phyloP scores from a whole-genome alignment of 2,113 vertebrate species.

The Corydoras sp. region DNA sequence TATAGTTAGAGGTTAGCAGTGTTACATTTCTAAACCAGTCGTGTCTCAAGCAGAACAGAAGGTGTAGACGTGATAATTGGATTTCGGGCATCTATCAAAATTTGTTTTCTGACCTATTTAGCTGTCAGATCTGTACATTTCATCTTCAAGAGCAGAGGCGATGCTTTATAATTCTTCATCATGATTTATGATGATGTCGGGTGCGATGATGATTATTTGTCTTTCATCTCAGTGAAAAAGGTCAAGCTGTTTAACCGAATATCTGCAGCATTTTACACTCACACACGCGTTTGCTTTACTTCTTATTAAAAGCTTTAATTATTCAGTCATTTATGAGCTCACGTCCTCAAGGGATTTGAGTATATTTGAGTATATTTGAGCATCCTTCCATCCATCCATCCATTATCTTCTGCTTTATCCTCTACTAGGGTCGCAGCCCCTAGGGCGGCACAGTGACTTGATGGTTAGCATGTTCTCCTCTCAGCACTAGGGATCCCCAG shows the following conservation, averaged over 20 bases:
- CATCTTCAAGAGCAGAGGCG: slow-evolving; percentile 11
- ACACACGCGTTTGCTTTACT: slow-evolving; percentile 8
- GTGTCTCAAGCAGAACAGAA: too few relatives aligned
- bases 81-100: slow-evolving; percentile 2
- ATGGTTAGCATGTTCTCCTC: too few relatives aligned
- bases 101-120: slow-evolving; percentile 7
- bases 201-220: slow-evolving; percentile 31
- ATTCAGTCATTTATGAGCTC: too few relatives aligned
- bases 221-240: slow-evolving; percentile 29
- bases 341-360: too few relatives aligned
- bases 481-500: too few relatives aligned
- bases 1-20: too few relatives aligned
- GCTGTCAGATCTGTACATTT: slow-evolving; percentile 62
- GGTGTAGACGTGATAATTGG: slow-evolving; percentile 7
- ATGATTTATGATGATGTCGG: slow-evolving; percentile 34
- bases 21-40: too few relatives aligned
- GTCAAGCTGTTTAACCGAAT: slow-evolving; percentile 35
- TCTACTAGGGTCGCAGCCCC: too few relatives aligned
- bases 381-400: too few relatives aligned
- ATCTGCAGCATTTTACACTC: slow-evolving; percentile 48
- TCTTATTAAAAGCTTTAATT: neutral
- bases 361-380: too few relatives aligned
- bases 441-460: too few relatives aligned
- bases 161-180: slow-evolving; percentile 24
- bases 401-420: too few relatives aligned